Evolutionary conservation across 2,113 vertebrate genomes (phyloP), one percentile per base, ranked within the genome.

Genomic region (Sturnira hondurensis): DNA sequence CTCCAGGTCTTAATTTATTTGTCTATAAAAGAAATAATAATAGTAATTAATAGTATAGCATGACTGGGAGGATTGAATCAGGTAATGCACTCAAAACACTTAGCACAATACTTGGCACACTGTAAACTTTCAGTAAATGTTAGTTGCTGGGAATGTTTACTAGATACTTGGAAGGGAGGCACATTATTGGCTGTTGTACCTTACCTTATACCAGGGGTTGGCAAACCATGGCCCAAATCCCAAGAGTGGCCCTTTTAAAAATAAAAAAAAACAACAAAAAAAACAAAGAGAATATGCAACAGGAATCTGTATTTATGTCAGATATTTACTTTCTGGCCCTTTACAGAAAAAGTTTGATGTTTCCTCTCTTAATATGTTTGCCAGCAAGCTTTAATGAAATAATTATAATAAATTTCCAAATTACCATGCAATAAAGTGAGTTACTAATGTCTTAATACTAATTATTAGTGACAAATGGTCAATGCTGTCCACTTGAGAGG

Each of bases 11-110:
- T 20, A 87, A 88, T 78, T 95, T 85, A 7, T 89, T 89, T 71
- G 81, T 91, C 90, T 91, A 12, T 91, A 71, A 77, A 5, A 94
- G 91, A 11, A 96, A 89, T 89, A 93, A 50, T 65, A 71, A 58
- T 52, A 92, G 45, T 88, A 77, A 89, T 56, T 90, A 6, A 8
- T 87, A 81, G 7, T 41, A n/a, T 71, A 58, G 13, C 50, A 70
- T 82, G 36, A 9, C 47, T 83, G 17, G 89, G 68, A 78, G 28
- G 20, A 92, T 56, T 92, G 84, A 95, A 65, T 85, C 73, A 86
- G 82, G 33, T 89, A 71, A 56, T 52, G 22, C 31, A 77, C 38
- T 52, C 36, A 63, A 94, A 87, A 16, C 50, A 91, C 24, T 86
- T 85, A 73, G 50, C 33, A 36, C n/a, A 36, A 13, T 80, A 20